These are phyloP conservation scores for Apeltes quadracus DNA, from an alignment of 2,113 vertebrate species.

Conservation along the genomic window DNA sequence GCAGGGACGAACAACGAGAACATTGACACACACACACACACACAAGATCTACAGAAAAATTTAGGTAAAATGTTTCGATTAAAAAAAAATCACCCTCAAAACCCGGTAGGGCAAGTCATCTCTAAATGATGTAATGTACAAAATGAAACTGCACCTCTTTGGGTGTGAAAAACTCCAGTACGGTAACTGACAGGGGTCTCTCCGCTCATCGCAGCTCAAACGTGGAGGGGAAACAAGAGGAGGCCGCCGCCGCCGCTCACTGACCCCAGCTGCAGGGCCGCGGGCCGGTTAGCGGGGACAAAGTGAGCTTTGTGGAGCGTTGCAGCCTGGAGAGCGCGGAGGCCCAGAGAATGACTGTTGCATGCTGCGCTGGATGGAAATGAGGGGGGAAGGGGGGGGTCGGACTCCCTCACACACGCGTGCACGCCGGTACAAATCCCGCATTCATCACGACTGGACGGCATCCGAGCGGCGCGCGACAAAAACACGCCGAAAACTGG, in stretches of 20 bases:
- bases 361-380: slow-evolving; percentile 69
- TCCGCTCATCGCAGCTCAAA: slow-evolving; percentile 20
- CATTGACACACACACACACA: not conserved
- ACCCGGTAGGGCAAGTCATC: too few relatives aligned
- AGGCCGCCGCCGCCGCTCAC: slow-evolving; percentile 3
- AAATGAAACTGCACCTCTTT: too few relatives aligned
- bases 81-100: too few relatives aligned
- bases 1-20: slow-evolving; percentile 27
- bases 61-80: too few relatives aligned
- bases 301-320: slow-evolving; percentile 71
- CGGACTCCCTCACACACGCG: too few relatives aligned
- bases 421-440: slow-evolving; percentile 1
- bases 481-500: slow-evolving; percentile 9
- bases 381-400: too few relatives aligned
- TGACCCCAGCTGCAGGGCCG: slow-evolving; percentile 58
- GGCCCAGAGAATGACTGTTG: slow-evolving; percentile 63
- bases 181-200: not conserved
- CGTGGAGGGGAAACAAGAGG: slow-evolving; percentile 20
- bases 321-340: slow-evolving; percentile 45
- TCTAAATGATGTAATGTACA: too few relatives aligned
- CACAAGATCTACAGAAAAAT: not conserved
- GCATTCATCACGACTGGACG: slow-evolving; percentile 20
- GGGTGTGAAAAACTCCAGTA: too few relatives aligned
- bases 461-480: slow-evolving; percentile 28
- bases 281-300: slow-evolving; percentile 62